Base-by-base conservation (phyloP, 1,140 invertebrate species). In the Maniola jurtina region DNA sequence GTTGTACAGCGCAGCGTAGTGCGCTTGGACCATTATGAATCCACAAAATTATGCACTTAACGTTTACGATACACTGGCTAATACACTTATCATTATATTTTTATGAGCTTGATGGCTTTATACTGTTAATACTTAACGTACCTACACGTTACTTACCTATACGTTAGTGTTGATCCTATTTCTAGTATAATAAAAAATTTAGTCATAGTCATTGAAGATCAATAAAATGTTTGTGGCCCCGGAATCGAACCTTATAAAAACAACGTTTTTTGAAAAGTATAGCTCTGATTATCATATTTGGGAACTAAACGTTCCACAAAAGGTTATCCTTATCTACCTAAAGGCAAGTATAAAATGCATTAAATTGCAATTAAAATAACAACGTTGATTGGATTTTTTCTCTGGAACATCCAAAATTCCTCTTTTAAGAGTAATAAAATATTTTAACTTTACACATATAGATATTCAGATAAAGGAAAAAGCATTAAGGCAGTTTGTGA, bases 361-460 rank as follows among this genome's bases (percentile, higher is more conserved):
- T 59, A n/a, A 59, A 59, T 59, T 59, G 45, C 25, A 59, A 59
- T 33, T 52, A 42, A 47, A 59, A 34, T 25, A 9, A 15, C 38
- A 25, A 16, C 6, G n/a, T 10, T 14, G 11, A 16, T 36, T 59
- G 25, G 57, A 15, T 45, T 34, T 8, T 40, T 59, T 47, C 45
- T 45, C 16, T 40, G n/a, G 57, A 59, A 59, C 45, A 16, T 40
- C 25, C 57, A n/a, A 59, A 59, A 59, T 59, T 47, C 57, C 40
- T 25, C 45, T 45, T n/a, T 5, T 45, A 42, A 59, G 10, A 13
- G 15, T 59, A 40, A 45, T 59, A 59, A 59, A 59, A 59, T 59
- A 59, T 47, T 59, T 59, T 2, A 47, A 59, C 38, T 59, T 59
- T 59, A 59, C 33, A 40, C n/a, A 59, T 8, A 1, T 36, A 59